Evolutionary conservation across 1,140 invertebrate genomes (phyloP).

Genomic region (Littorina saxatilis): DNA sequence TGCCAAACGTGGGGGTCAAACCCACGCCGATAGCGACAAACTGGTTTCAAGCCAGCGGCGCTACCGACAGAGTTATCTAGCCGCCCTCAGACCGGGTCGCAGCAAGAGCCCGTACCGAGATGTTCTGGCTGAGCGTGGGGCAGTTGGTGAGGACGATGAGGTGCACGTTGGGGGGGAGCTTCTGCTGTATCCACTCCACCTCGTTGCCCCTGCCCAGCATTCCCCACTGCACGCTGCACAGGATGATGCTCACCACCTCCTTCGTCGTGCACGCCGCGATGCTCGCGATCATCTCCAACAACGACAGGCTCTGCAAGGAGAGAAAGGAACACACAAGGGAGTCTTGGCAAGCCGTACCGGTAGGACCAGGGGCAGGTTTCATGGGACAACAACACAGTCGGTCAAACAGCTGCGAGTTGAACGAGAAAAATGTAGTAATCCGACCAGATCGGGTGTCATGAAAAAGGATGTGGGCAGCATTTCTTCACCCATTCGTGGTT

Average conservation of each 20-base stretch:
- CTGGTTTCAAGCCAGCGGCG: too few relatives aligned
- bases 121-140: too few relatives aligned
- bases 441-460: too few relatives aligned
- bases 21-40: too few relatives aligned
- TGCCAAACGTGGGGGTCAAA: too few relatives aligned
- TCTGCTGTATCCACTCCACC: background rate
- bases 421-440: too few relatives aligned
- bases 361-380: background rate
- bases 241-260: constrained; percentile 8
- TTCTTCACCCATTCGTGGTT: too few relatives aligned
- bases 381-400: background rate
- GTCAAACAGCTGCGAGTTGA: too few relatives aligned
- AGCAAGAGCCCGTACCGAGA: too few relatives aligned
- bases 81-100: too few relatives aligned
- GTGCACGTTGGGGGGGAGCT: background rate
- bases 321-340: background rate
- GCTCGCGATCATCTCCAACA: background rate
- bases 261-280: background rate
- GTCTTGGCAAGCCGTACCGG: background rate
- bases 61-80: too few relatives aligned
- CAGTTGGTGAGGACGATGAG: constrained; percentile 8
- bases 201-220: background rate
- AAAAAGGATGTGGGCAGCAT: too few relatives aligned
- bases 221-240: background rate
- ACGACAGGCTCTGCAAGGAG: background rate